phyloP scores from a whole-genome alignment of 1,140 invertebrate species.

The Ganaspis sp. region DNA sequence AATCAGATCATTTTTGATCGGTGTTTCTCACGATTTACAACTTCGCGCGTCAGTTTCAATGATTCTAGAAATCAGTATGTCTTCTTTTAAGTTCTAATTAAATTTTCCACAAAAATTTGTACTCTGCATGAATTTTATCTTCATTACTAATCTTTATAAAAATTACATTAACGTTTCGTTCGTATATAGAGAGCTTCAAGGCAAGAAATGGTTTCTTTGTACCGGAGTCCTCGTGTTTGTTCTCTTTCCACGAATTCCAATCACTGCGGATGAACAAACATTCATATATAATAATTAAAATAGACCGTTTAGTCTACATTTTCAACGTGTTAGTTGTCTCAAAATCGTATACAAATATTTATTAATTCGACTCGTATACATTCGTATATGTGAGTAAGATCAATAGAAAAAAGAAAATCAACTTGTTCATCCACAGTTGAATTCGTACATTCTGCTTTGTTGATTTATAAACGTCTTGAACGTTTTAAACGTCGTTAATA shows the following conservation, averaged over 20 bases:
- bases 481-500: constrained; percentile 9
- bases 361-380: constrained; percentile 63
- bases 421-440: constrained; percentile 36
- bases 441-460: neutral
- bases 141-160: constrained; percentile 45
- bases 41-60: constrained; percentile 13
- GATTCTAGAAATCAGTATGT: neutral
- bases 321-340: neutral
- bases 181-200: constrained; percentile 73
- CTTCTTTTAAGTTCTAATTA: constrained; percentile 45
- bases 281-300: constrained; percentile 37
- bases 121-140: constrained; percentile 60
- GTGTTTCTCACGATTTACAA: constrained; percentile 6
- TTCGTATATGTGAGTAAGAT: constrained; percentile 30
- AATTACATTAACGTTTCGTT: constrained; percentile 30
- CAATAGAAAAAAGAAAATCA: neutral
- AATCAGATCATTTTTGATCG: constrained; percentile 16
- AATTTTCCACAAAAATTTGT: constrained; percentile 68
- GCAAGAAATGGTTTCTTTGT: constrained; percentile 76
- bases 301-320: constrained; percentile 1
- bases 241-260: constrained; percentile 31
- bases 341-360: constrained; percentile 62
- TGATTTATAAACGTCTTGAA: constrained; percentile 22
- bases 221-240: constrained; percentile 58
- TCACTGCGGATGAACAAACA: constrained; percentile 12